Evolutionary conservation across 2,888 invertebrate species (phyloP).

Genomic region (Cacoxenus indagator): DNA sequence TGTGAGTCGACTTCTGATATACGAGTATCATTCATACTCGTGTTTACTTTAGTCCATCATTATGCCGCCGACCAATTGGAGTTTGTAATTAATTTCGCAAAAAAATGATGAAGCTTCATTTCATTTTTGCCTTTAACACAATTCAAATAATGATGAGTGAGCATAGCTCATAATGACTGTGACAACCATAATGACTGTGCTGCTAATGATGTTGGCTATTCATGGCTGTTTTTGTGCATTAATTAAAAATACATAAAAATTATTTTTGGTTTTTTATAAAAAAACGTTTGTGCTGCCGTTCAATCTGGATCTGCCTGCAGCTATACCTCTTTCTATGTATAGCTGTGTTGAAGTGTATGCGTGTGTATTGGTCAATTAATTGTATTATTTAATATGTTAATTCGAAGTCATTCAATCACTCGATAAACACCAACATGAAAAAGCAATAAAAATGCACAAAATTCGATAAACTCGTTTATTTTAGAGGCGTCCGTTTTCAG

Average conservation of each 20-base stretch:
- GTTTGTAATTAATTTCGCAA: background rate
- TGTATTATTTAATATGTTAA: conserved; percentile 14
- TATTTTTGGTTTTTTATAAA: background rate
- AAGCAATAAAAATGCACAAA: background rate
- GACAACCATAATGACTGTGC: background rate
- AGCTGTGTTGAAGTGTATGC: background rate
- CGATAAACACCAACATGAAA: background rate
- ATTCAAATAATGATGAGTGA: background rate
- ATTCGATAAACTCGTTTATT: background rate
- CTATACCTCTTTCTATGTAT: background rate
- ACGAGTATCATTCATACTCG: background rate
- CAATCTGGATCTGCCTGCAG: background rate
- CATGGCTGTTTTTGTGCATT: background rate
- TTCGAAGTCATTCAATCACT: background rate
- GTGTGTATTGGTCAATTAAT: conserved; percentile 3
- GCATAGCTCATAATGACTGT: background rate
- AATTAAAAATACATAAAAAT: background rate
- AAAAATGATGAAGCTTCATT: background rate
- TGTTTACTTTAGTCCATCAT: background rate
- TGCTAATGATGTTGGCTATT: background rate
- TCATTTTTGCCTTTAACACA: background rate
- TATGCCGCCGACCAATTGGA: background rate
- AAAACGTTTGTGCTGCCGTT: too few species aligned
- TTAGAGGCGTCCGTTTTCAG: too few species aligned
- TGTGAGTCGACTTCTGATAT: background rate